These are phyloP conservation scores for Amphimedon queenslandica DNA, from an alignment of 37 sponge, comb jelly and placozoan genomes.

Conservation along the genomic window DNA sequence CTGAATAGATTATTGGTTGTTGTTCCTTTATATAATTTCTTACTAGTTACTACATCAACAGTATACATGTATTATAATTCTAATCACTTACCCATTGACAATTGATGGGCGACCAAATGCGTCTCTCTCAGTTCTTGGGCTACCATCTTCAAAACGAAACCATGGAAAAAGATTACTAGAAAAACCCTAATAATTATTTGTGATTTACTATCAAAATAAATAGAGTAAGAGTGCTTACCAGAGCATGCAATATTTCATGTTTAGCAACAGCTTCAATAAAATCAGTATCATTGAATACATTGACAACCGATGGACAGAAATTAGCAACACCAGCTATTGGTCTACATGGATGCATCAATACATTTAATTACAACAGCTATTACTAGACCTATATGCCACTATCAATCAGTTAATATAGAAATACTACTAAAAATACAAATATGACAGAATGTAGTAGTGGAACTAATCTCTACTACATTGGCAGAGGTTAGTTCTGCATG, in stretches of 20 bases:
- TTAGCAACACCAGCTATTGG: slow-evolving; percentile 55
- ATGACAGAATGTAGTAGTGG: no score
- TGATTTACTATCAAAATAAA: background rate
- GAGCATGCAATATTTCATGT: slow-evolving; percentile 66
- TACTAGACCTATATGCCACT: no score
- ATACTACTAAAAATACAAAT: no score
- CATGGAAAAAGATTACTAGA: slow-evolving; percentile 29
- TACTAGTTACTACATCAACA: background rate
- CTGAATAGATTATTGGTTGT: no score
- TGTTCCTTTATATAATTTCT: background rate
- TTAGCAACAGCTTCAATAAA: slow-evolving; percentile 2
- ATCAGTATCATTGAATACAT: background rate
- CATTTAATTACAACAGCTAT: no score
- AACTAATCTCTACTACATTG: no score
- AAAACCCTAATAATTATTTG: slow-evolving; percentile 5
- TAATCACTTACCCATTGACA: background rate
- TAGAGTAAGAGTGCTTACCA: slow-evolving; percentile 18
- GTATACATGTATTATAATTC: no score
- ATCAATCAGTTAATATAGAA: no score
- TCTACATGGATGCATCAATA: slow-evolving; percentile 11
- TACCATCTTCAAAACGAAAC: slow-evolving; percentile 23
- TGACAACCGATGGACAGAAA: slow-evolving; percentile 32
- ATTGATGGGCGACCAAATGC: background rate
- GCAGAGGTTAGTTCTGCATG: no score
- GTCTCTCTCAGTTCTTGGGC: slow-evolving; percentile 32